phyloP scores from a whole-genome alignment of 2,797 vertebrate genomes.

The Cossypha polioptera region DNA sequence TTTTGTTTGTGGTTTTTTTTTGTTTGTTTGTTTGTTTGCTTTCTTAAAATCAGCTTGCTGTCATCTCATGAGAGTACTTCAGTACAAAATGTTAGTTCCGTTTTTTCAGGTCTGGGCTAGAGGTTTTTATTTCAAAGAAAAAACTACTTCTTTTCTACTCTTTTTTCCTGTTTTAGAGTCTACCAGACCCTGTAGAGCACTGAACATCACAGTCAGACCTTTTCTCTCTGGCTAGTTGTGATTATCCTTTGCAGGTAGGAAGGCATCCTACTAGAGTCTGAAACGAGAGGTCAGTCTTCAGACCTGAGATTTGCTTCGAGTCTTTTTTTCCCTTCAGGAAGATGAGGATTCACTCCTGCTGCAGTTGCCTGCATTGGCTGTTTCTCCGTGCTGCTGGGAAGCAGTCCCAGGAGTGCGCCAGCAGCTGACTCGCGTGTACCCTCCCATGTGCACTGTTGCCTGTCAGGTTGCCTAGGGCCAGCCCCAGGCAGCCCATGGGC shows the following conservation, averaged over 20 bases:
- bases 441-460: not conserved
- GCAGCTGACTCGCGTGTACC: not conserved
- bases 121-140: not conserved
- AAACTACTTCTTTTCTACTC: not conserved
- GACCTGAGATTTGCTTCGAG: not conserved
- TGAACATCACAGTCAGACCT: constrained; percentile 23
- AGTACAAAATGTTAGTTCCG: not conserved
- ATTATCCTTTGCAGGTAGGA: not conserved
- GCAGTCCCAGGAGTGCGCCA: not conserved
- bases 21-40: not conserved
- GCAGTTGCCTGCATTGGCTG: constrained; percentile 32
- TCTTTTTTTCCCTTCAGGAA: not conserved
- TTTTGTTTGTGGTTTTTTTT: not conserved
- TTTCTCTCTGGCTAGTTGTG: constrained; percentile 1
- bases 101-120: not conserved
- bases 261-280: not conserved
- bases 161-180: constrained; percentile 7
- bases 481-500: constrained; percentile 34
- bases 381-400: not conserved
- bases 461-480: constrained; percentile 39
- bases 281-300: constrained; percentile 28
- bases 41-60: not conserved
- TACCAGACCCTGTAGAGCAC: not conserved
- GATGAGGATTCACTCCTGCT: not conserved
- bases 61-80: not conserved